Evolutionary conservation across 2,113 vertebrate genomes (phyloP).

Genomic region (Chrysochloris asiatica): DNA sequence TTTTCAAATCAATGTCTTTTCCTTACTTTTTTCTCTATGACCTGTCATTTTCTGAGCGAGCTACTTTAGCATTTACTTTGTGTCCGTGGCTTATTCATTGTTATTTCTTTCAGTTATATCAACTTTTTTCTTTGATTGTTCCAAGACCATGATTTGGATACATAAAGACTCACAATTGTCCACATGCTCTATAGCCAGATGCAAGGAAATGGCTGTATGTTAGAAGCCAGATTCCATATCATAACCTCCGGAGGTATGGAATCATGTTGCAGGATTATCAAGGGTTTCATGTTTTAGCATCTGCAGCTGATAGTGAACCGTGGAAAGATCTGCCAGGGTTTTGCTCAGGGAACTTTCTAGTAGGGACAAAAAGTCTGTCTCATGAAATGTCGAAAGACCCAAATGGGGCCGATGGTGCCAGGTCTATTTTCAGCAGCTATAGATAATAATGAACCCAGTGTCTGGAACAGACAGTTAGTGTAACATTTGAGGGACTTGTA

Average conservation of each 20-base stretch:
- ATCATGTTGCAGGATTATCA: not conserved
- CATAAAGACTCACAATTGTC: not conserved
- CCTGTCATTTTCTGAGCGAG: not conserved
- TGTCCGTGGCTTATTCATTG: not conserved
- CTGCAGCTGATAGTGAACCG: not conserved
- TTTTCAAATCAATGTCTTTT: not conserved
- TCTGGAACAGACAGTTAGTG: conserved; percentile 3
- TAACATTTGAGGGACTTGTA: not conserved
- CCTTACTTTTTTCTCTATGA: not conserved
- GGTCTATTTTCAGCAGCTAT: not conserved
- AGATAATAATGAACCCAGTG: not conserved
- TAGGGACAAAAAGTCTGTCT: not conserved
- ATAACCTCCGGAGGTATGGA: not conserved
- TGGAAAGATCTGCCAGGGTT: not conserved
- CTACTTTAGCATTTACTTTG: not conserved
- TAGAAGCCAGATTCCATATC: not conserved
- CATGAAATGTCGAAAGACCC: not conserved
- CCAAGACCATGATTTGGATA: not conserved
- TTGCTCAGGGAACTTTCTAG: not conserved
- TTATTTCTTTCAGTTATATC: conserved; percentile 8
- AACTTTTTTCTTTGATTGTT: not conserved
- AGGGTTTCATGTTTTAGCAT: not conserved
- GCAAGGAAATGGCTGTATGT: not conserved
- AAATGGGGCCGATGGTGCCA: not conserved
- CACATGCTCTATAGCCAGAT: not conserved